Evolutionary conservation across 2,113 vertebrate genomes (phyloP), one percentile per base, ranked within the genome.

Genomic region (Sander vitreus): DNA sequence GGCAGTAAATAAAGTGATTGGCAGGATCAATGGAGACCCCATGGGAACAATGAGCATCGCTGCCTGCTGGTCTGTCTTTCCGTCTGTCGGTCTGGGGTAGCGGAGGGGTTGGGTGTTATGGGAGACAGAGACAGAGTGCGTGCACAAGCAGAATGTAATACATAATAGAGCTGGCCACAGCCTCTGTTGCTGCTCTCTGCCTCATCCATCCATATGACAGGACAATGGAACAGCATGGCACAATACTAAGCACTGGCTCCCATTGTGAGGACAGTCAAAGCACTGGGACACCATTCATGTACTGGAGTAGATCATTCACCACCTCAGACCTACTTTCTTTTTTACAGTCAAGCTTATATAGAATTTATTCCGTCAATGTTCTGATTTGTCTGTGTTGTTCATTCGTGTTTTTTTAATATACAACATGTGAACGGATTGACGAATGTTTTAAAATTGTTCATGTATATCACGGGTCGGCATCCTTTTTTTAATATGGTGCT

Each of bases 1-100:
- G 78, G 58, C 73, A 81, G 83, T 89, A 88, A 90, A 93, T 92
- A 33, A 90, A 85, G 86, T 92, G 91, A 94, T 87, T 93, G 93
- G 91, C 91, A 89, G 89, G 76, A 89, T 93, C 81, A 88, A 86
- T 92, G 62, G 74, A 72, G 25, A 72, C 50, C 89, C 80, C 73
- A 1, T 47, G 72, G 90, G 89, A 88, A 88, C 85, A 90, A 90
- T 90, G 73, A 79, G 67, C 78, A 81, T 76, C 83, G 58, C 77
- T 86, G 70, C 47, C 67, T 51, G 54, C 19, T 54, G 39, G 23
- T 45, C 60, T 47, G 78, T 39, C 62, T 43, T 27, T 63, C 43
- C n/a, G 27, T 57, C 62, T 66, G 50, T 55, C 51, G 21, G 60
- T 51, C 25, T 76, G 50, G 21, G 18, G 48, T 19, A 60, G 67